These are phyloP conservation scores for Antennarius striatus DNA, from an alignment of 2,113 vertebrate genomes.

Conservation along the genomic window DNA sequence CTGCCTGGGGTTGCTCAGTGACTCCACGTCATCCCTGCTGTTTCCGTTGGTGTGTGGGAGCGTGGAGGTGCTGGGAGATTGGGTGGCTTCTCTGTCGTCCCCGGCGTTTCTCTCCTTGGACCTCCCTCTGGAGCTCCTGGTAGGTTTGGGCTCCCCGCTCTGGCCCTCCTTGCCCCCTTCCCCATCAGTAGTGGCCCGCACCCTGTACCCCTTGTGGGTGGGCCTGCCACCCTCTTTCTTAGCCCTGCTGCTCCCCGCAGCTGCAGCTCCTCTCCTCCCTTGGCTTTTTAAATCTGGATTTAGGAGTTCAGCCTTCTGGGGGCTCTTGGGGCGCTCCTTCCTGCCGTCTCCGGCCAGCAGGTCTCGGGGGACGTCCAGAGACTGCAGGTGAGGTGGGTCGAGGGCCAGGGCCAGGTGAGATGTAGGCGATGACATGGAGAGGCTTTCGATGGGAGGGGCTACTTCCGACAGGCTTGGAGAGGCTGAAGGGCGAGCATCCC, in stretches of 20 bases:
- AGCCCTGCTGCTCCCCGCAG: conserved; percentile 78
- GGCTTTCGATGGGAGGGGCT: conserved; percentile 87
- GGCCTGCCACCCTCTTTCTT: conserved; percentile 86
- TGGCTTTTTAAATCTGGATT: conserved; percentile 78
- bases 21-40: conserved; percentile 66
- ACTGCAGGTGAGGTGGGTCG: conserved; percentile 88
- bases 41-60: conserved; percentile 74
- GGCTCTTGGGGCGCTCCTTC: conserved; percentile 85
- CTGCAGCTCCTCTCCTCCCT: conserved; percentile 76
- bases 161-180: conserved; percentile 70
- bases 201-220: conserved; percentile 79
- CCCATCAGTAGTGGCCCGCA: conserved; percentile 73
- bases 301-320: conserved; percentile 82
- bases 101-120: conserved; percentile 81
- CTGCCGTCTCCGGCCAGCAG: conserved; percentile 83
- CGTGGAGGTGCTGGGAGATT: conserved; percentile 69
- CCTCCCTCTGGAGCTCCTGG: conserved; percentile 80
- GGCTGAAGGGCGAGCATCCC: conserved; percentile 93
- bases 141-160: conserved; percentile 76
- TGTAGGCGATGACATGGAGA: conserved; percentile 90
- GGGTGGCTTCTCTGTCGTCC: conserved; percentile 68
- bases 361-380: conserved; percentile 85
- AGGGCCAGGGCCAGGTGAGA: conserved; percentile 89
- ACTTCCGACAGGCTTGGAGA: conserved; percentile 97
- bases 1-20: conserved; percentile 77